Evolutionary conservation across 2,113 vertebrate genomes (phyloP).

Genomic region (Symphodus melops): DNA sequence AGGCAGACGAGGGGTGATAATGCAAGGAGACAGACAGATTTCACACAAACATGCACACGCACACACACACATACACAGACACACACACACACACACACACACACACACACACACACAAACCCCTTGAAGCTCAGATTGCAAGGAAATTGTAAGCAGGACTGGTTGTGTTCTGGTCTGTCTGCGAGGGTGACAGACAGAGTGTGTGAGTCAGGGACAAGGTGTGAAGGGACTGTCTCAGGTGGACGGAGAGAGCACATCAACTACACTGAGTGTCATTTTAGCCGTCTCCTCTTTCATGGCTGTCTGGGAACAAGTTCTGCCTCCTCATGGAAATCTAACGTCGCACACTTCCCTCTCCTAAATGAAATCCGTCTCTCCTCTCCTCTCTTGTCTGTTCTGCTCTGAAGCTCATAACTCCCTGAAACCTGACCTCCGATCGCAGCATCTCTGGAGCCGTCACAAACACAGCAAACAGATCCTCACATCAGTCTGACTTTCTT

Average conservation of each 20-base stretch:
- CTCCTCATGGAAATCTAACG: conserved; percentile 15
- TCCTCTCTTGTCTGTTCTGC: not conserved
- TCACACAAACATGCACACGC: conserved; percentile 1
- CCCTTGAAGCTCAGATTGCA: not conserved
- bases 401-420: conserved; percentile 29
- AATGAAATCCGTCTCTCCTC: conserved; percentile 20
- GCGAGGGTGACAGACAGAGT: conserved; percentile 26
- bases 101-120: not conserved
- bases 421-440: conserved; percentile 38
- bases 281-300: conserved; percentile 25
- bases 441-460: conserved; percentile 18
- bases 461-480: conserved; percentile 7
- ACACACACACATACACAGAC: not conserved
- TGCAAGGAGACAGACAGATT: conserved; percentile 42
- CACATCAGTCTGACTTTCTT: conserved; percentile 7
- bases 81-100: not conserved
- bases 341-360: conserved; percentile 8
- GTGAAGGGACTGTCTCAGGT: conserved; percentile 1
- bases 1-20: conserved; percentile 52
- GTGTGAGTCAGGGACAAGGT: not conserved
- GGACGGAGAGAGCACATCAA: not conserved
- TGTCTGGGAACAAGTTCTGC: conserved; percentile 15
- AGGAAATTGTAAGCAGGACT: not conserved
- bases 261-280: not conserved
- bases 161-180: conserved; percentile 8